These are phyloP conservation scores for Heliconius sara DNA, from an alignment of 2,888 invertebrate species.

Conservation along the genomic window DNA sequence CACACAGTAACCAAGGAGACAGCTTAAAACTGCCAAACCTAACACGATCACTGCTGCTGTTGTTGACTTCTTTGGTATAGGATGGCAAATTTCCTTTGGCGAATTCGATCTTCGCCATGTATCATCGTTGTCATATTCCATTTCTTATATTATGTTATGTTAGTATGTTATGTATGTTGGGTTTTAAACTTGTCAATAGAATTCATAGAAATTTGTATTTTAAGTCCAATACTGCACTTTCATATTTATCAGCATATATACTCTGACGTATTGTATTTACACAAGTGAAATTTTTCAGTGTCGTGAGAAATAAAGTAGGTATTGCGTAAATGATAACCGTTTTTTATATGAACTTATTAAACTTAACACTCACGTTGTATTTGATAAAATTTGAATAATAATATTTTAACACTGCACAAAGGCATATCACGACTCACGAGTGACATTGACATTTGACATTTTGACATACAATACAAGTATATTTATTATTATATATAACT, in stretches of 20 bases:
- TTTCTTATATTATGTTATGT: slow-evolving; percentile 41
- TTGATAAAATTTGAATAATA: not conserved
- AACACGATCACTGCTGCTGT: slow-evolving; percentile 73
- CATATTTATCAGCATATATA: not conserved
- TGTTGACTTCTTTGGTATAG: slow-evolving; percentile 69
- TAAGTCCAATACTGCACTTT: slow-evolving; percentile 3
- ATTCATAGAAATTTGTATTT: not conserved
- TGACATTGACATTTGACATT: slow-evolving; percentile 14
- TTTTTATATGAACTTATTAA: not conserved
- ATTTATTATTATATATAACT: not conserved
- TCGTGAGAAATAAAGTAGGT: not conserved
- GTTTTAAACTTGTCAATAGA: not conserved
- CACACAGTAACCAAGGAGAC: slow-evolving; percentile 78
- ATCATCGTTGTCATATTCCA: slow-evolving; percentile 78
- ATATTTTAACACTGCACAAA: not conserved
- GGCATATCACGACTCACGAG: not conserved
- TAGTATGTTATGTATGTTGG: not conserved
- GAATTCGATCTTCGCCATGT: slow-evolving; percentile 71
- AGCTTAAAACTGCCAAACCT: slow-evolving; percentile 76
- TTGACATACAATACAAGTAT: not conserved
- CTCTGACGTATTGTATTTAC: not conserved
- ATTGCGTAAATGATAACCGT: not conserved
- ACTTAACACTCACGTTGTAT: not conserved
- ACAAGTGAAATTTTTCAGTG: not conserved
- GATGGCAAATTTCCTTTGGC: slow-evolving; percentile 65